Base-by-base conservation (phyloP, 1,140 invertebrate genomes). In the Drosophila ananassae region DNA sequence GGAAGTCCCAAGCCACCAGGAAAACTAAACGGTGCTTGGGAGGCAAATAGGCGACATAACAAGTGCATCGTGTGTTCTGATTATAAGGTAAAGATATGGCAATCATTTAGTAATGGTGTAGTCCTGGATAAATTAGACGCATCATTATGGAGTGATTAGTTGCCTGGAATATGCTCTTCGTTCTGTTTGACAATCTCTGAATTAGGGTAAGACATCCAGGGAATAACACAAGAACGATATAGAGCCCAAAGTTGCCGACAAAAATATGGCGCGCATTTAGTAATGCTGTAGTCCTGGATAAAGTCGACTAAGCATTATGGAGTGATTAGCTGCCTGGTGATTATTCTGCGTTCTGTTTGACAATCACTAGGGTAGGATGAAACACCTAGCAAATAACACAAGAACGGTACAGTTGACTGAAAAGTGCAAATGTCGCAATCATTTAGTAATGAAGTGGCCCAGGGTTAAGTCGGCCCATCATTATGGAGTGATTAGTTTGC, bases 141-240 rank as follows among this genome's bases (percentile, higher is more conserved):
- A 60, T 62, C 77, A 90, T 44, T 74, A 28, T 84, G 74, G 71
- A 89, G 73, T 72, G 59, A 48, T 30, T 52, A 55, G 61, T 53
- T 63, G 74, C 41, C 41, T 44, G 41, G 41, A 44, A 21, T 30
- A 84, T 63, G 53, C 6, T 91, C 8, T 91, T 44, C 82, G 90
- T 91, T 91, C 85, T 89, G 66, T 87, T 90, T 79, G 89, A 91
- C 90, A 77, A 81, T 90, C 79, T 37, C 84, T 89, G 60, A 71
- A 63, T 24, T 62, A 50, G 10, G n/a, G 0, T 5, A 71, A 10
- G 12, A 24, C 63, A 53, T 76, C 56, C 62, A 73, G 69, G 56
- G 55, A 89, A 89, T 81, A 89, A 89, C 84, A 89, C 82, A 85
- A 81, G 71, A 87, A 87, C 79, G 79, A 46, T 63, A 6, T 0